These are phyloP conservation scores for Lepidurus packardi DNA, from an alignment of 1,140 invertebrate genomes.

Conservation along the genomic window DNA sequence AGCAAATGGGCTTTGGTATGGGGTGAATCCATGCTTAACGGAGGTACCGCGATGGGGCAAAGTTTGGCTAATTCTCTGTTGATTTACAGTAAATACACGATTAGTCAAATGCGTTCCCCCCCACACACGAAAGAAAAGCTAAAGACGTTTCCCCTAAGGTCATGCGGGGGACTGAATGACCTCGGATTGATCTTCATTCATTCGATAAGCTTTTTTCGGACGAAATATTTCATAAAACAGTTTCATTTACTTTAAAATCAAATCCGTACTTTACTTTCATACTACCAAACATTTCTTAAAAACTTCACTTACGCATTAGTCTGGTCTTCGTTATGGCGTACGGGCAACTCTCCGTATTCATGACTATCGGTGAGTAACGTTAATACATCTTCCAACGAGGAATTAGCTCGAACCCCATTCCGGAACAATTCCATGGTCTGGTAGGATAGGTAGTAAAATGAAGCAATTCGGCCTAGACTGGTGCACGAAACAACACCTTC, in stretches of 20 bases:
- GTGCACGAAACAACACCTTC: conserved; percentile 65
- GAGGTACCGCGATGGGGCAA: conserved; percentile 67
- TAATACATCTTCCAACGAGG: conserved; percentile 68
- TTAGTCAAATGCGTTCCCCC: too few relatives aligned
- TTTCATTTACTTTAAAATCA: too few relatives aligned
- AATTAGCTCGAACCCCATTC: conserved; percentile 57
- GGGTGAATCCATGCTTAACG: conserved; percentile 72
- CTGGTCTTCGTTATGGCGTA: conserved; percentile 95
- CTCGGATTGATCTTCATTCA: too few relatives aligned
- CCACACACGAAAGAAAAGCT: too few relatives aligned
- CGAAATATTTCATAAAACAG: too few relatives aligned
- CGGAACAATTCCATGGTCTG: conserved; percentile 80
- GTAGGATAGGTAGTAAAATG: conserved; percentile 96
- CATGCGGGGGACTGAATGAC: too few relatives aligned
- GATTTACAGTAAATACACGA: conserved; percentile 35
- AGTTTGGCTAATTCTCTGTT: conserved; percentile 70
- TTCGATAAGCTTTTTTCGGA: too few relatives aligned
- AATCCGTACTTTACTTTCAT: background rate
- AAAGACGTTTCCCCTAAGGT: too few relatives aligned
- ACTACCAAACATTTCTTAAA: background rate
- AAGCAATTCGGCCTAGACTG: conserved; percentile 85
- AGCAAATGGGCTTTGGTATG: conserved; percentile 91
- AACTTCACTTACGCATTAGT: conserved; percentile 67
- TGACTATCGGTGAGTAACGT: conserved; percentile 73
- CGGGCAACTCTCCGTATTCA: conserved; percentile 91